Evolutionary conservation across 92 coral and sea anemone genomes (phyloP), one percentile per base, ranked within the genome.

Genomic region (Scolanthus callimorphus): DNA sequence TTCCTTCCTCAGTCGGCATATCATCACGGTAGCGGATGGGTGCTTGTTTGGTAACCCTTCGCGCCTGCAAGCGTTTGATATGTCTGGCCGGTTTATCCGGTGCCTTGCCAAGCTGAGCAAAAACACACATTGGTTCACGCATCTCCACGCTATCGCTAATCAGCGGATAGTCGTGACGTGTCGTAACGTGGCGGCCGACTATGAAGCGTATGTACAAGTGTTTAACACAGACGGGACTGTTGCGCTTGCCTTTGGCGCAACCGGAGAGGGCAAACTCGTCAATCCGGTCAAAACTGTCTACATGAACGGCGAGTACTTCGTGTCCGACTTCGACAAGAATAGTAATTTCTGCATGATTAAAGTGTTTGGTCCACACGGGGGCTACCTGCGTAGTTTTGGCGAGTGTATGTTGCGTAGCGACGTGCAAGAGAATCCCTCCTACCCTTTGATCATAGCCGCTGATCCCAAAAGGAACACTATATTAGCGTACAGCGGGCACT

Each of bases 41-140:
- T 85, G 94, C 24, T 31, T 80, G 41, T 85, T 85, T 54, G 94
- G 94, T 0, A 85, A 65, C 31, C 94, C 94, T 2, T 76, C 94
- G 0, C 76, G 94, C 15, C 63, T 85, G 22, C 94, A 85, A 57
- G 88, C 77, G 1, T 85, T 85, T 46, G 86, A 71, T 63, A 60
- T 60, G 8, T 60, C 81, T 0, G 88, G 94, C 0, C 71, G 76
- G 27, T 85, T 80, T 50, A 73, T 83, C 17, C 65, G 88, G 9
- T 71, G 88, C 49, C 58, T 80, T 15, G 77, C 71, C 23, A 70
- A 76, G 41, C 63, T 80, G 24, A 1, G 65, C 27, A 55, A 54
- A 29, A 85, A 80, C 55, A 73, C 74, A 22, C 75, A 80, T 41
- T 85, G 94, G 94, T 71, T 85, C 72, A 72, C 88, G 19, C 84